These are phyloP conservation scores for Notocelia uddmanniana DNA, from an alignment of 2,888 invertebrate species.

Conservation along the genomic window DNA sequence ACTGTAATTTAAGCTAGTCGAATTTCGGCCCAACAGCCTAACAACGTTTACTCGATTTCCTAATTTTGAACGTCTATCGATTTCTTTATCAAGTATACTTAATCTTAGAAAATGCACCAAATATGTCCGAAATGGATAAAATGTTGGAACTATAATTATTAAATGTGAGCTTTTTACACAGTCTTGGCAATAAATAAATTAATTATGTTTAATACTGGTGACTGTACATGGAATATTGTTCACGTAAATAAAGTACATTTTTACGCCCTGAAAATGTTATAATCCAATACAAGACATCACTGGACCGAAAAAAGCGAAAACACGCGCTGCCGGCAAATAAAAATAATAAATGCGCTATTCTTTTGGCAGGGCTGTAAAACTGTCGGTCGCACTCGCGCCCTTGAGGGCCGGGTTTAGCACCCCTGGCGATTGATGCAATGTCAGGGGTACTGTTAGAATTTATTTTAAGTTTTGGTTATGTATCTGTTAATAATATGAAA, in stretches of 20 bases:
- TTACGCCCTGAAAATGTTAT: constrained; percentile 27
- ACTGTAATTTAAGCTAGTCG: too few species aligned
- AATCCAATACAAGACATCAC: constrained; percentile 70
- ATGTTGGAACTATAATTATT: too few species aligned
- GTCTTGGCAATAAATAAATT: too few species aligned
- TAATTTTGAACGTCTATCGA: too few species aligned
- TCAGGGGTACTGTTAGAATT: constrained; percentile 52
- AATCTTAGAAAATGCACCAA: too few species aligned
- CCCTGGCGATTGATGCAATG: constrained; percentile 62
- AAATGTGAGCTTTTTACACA: too few species aligned
- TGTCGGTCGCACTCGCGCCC: constrained; percentile 76
- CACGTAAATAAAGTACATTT: constrained; percentile 12
- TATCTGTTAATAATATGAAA: constrained; percentile 5
- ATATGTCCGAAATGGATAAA: too few species aligned
- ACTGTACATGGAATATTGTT: neutral
- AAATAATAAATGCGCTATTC: constrained; percentile 84
- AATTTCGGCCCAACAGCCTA: too few species aligned
- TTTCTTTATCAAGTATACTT: too few species aligned
- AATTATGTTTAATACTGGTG: too few species aligned
- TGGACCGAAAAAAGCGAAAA: constrained; percentile 65
- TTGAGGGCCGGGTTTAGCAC: constrained; percentile 65
- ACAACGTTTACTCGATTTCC: too few species aligned
- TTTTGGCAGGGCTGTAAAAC: constrained; percentile 81
- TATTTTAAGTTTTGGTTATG: constrained; percentile 28
- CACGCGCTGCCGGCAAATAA: constrained; percentile 75